A percentile compares a stretch with the other conserved stretches of the same genome.
Conservation (phyloP, 2,888 invertebrate genomes). For the Altica lythri region DNA sequence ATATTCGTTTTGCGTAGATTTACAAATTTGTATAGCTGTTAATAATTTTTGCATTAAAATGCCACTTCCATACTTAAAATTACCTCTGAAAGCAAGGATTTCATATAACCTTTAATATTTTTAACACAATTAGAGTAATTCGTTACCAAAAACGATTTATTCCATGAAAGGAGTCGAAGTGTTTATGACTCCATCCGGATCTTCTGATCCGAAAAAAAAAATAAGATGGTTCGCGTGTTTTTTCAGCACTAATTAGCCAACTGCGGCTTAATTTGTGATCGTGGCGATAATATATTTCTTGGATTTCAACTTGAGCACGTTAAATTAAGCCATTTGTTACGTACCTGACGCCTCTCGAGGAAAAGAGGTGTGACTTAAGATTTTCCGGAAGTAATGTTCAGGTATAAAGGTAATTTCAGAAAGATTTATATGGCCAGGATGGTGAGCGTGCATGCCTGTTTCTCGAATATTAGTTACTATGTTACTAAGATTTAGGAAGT, state of each 20-base stretch:
- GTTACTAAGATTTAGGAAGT: constrained; percentile 25
- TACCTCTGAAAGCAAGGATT: no score
- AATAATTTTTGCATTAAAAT: no score
- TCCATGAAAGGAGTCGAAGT: neutral
- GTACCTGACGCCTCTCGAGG: constrained; percentile 26
- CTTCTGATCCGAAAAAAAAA: constrained; percentile 6
- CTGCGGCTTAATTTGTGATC: constrained; percentile 29
- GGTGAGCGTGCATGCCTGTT: constrained; percentile 25
- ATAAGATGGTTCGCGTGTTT: constrained; percentile 29
- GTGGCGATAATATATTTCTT: constrained; percentile 25
- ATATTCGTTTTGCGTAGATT: no score
- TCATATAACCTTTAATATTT: no score
- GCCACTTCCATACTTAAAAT: no score
- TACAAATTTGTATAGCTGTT: no score
- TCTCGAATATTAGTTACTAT: constrained; percentile 29
- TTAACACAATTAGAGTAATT: no score
- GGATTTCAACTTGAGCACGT: constrained; percentile 29
- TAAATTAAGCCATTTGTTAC: constrained; percentile 32
- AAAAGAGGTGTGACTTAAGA: constrained; percentile 33
- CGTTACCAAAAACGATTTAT: constrained; percentile 10
- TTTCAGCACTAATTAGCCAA: constrained; percentile 28
- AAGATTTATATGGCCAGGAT: constrained; percentile 24
- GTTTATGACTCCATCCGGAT: constrained; percentile 10
- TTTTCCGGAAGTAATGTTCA: constrained; percentile 32
- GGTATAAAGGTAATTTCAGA: constrained; percentile 31